Evolutionary conservation across 2,888 invertebrate genomes (phyloP), one percentile per base, ranked within the genome.

Genomic region (Lasioglossum lativentre): DNA sequence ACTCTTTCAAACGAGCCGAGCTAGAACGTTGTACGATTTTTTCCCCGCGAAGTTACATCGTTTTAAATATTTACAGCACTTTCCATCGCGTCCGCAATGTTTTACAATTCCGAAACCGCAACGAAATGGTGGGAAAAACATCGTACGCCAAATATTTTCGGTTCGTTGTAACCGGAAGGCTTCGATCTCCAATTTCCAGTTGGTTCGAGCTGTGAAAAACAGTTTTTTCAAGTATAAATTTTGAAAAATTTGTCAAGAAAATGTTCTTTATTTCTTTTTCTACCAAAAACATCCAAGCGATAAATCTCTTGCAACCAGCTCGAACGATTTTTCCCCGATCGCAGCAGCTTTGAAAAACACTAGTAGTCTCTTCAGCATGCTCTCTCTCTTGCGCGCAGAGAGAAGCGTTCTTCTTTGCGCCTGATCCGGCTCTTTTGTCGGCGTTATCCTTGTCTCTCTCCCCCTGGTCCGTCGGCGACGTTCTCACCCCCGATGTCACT

Each of bases 401-500:
- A 52, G 52, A 27, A 14, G 14, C 14, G 59, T 27, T 27, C 59
- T 59, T 59, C 27, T 59, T 27, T 59, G 27, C 59, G 59, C 59
- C 14, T 59, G 59, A 59, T 59, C 59, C 59, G 12, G 59, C 27
- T 27, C 59, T 14, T 66, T 30, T 63, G 63, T 66, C 63, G 30
- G 30, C 19, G 38, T 75, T 78, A 73, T 73, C 42, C 52, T 78
- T 73, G 78, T 78, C 78, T 68, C 78, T 68, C 16, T 30, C 10
- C 75, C 27, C 40, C 10, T n/a, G 45, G 63, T n/a, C 71, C n/a
- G 23, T 38, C 79, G 47, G 38, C 42, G 66, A 42, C 34, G 47
- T 40, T 59, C 59, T 52, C 66, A 23, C 73, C 75, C 68, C 23
- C 66, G 80, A 75, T 70, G 81, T 76, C 83, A 72, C 76, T 81